Base-by-base conservation (phyloP, 2,888 invertebrate species). In the Tenthredo amoena region DNA sequence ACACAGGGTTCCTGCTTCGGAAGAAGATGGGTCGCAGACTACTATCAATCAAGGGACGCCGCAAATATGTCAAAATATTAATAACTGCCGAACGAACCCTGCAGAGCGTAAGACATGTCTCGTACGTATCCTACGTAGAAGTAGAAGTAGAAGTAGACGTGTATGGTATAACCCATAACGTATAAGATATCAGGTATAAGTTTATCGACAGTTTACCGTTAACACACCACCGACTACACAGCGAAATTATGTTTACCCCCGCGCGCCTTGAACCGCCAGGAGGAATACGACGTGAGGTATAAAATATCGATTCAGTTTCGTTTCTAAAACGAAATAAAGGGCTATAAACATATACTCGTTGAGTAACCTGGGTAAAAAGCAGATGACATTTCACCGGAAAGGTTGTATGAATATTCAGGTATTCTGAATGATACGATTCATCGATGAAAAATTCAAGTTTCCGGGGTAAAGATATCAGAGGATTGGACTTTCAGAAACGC, bases 41-140 rank as follows among this genome's bases (percentile, higher is more conserved):
- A 50, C 83, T 68, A 83, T 83, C 83, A 83, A 83, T 83, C 83
- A 83, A 7, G 43, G 31, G n/a, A 47, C 31, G 6, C 68, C 83
- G 65, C 83, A 83, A 83, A 83, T 47, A 68, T 71, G 83, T 83
- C 83, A 83, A 47, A 83, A 83, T 83, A 83, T 81, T 81, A 81
- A 81, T 81, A 81, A 81, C 58, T 71, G 50, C 43, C 68, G 50
- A 83, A 83, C 43, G 68, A 65, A 21, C 62, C 18, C 62, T 34
- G 31, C 10, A 21, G 18, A 7, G 4, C 55, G n/a, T 18, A 31
- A 58, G 10, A 58, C 79, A 55, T 79, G 76, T 26, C 76, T 76
- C 71, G 18, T 37, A 62, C 62, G 10, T 62, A 21, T 12, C 10
- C 21, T 1, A 62, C 55, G 7, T 55, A 47, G 43, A 43, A 7